phyloP scores from a whole-genome alignment of 2,113 vertebrate genomes.

The Pseudois nayaur region DNA sequence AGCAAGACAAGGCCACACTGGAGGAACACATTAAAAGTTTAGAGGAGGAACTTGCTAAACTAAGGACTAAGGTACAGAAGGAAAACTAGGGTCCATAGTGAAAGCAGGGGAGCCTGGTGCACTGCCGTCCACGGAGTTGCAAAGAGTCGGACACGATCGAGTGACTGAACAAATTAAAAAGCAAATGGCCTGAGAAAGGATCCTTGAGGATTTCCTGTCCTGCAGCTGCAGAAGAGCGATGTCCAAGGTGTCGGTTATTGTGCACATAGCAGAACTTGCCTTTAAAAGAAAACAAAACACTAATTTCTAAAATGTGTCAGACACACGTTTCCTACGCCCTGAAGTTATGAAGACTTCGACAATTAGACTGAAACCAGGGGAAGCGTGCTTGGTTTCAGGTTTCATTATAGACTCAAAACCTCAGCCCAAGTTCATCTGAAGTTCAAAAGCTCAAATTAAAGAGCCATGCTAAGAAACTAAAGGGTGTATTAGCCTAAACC shows the following conservation, averaged over 20 bases:
- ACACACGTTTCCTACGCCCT: background rate
- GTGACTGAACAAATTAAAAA: background rate
- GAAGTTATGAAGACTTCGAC: background rate
- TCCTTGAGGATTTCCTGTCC: background rate
- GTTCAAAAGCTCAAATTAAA: conserved; percentile 42
- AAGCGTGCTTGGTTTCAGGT: conserved; percentile 16
- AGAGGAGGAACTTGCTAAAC: conserved; percentile 90
- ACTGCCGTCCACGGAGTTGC: background rate
- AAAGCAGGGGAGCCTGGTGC: background rate
- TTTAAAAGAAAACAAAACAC: background rate
- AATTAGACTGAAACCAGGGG: conserved; percentile 18
- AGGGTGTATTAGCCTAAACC: background rate
- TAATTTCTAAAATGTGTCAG: conserved; percentile 24
- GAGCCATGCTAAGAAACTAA: background rate
- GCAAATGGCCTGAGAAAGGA: background rate
- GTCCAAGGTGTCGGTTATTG: background rate
- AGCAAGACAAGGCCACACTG: conserved; percentile 86
- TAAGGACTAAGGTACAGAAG: conserved; percentile 87
- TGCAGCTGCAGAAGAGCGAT: background rate
- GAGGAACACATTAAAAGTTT: conserved; percentile 89
- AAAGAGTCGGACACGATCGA: fast-evolving
- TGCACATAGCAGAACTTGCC: background rate
- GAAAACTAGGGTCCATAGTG: conserved; percentile 77
- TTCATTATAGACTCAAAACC: conserved; percentile 12
- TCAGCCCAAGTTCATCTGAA: conserved; percentile 39